phyloP scores from a whole-genome alignment of 2,888 invertebrate genomes.

The Pycnomerus fuliginosus region DNA sequence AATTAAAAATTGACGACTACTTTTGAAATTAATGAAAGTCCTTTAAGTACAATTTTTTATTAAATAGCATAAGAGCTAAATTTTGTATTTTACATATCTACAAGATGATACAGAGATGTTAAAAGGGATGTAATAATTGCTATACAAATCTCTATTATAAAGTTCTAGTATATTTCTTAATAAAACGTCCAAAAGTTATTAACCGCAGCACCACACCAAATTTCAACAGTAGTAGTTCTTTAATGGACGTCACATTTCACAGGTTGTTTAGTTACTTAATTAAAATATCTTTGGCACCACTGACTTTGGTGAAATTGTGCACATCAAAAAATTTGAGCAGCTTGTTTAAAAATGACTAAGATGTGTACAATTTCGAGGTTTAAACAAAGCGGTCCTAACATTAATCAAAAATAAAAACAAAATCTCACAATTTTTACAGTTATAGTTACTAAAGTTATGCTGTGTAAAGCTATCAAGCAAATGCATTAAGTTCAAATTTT shows the following conservation, averaged over 20 bases:
- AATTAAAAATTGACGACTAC: too few relatives aligned
- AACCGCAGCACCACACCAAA: constrained; percentile 50
- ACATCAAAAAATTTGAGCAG: constrained; percentile 23
- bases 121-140: constrained; percentile 35
- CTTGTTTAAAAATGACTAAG: too few relatives aligned
- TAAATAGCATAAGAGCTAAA: constrained; percentile 43
- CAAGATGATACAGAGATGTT: constrained; percentile 48
- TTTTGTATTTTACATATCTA: constrained; percentile 48
- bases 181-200: constrained; percentile 30
- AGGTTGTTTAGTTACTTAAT: constrained; percentile 21
- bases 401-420: too few relatives aligned
- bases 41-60: constrained; percentile 37
- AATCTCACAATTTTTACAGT: too few relatives aligned
- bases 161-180: constrained; percentile 23
- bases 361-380: too few relatives aligned
- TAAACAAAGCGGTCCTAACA: too few relatives aligned
- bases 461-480: too few relatives aligned
- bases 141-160: constrained; percentile 42
- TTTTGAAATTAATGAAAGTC: constrained; percentile 8
- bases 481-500: too few relatives aligned
- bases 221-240: constrained; percentile 26
- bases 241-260: constrained; percentile 45
- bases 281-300: constrained; percentile 41
- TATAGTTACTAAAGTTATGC: too few relatives aligned
- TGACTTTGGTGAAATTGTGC: constrained; percentile 26